Evolutionary conservation across 37 sponge, comb jelly and placozoan genomes (phyloP), one percentile per base, ranked within the genome.

Genomic region (Diacarnus erythraeanus): DNA sequence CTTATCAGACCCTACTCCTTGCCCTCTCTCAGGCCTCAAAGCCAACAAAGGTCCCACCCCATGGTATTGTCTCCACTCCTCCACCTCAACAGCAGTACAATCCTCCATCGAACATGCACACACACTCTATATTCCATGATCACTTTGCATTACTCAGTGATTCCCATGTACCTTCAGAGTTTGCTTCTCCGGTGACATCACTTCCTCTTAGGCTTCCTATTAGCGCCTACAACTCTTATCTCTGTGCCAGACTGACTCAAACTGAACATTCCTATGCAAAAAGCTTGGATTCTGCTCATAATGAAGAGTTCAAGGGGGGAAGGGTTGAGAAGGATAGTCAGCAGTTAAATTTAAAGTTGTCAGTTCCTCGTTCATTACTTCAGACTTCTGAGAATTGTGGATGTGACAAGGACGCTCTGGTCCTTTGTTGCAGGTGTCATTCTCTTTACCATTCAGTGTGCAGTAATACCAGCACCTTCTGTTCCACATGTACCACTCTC

Each of bases 121-220:
- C 44, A 26, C 75, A 82, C 66, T 64, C 75, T 1, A 65, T 82
- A 23, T 82, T 82, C 66, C 83, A 74, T 29, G 83, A 82, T 37
- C 83, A 82, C 66, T 82, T 82, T 42, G 41, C 83, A 35, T 34
- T 64, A 27, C 65, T 82, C 38, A 74, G 75, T 25, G 38, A 42
- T 21, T 33, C 64, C 22, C 75, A 74, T 38, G 65, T 82, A 26
- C 75, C 75, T 0, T 1, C 34, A 30, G 83, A 82, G 15, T 74
- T 74, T 35, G 74, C 66, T 35, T 9, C 31, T 27, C 64, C 65
- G 0, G 56, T 74, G 27, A 51, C 65, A 1, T 65, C 41, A 25
- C 75, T 82, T 23, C 83, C 65, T 2, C 54, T 82, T 34, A 23
- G 36, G 18, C 35, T 65, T 12, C 83, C 83, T 10, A 42, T 30